Conservation (phyloP, 2,888 invertebrate genomes). For the Platynereis dumerilii region DNA sequence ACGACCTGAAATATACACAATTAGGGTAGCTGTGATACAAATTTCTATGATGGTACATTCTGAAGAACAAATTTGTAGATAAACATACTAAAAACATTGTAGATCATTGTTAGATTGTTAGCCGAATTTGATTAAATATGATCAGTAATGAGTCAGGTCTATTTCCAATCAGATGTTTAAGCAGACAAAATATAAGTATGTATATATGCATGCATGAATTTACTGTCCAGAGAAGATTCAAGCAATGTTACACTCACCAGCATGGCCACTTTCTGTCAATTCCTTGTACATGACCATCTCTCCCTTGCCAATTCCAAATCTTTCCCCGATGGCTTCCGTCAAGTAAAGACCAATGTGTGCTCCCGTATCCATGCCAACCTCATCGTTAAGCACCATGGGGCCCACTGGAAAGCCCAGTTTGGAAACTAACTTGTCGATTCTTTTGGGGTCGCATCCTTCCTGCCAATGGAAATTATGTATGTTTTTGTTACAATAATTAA, state of each 20-base stretch:
- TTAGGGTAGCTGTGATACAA: no score
- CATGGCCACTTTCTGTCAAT: constrained; percentile 70
- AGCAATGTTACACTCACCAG: constrained; percentile 44
- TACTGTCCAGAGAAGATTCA: no score
- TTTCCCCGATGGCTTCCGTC: no score
- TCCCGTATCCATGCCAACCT: constrained; percentile 88
- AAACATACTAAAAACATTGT: no score
- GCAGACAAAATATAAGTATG: no score
- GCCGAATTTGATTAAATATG: no score
- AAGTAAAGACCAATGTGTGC: constrained; percentile 65
- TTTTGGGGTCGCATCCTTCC: constrained; percentile 91
- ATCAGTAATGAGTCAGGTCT: no score
- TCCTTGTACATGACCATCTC: constrained; percentile 81
- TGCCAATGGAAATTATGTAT: constrained; percentile 60
- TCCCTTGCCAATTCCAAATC: constrained; percentile 73
- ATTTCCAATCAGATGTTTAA: no score
- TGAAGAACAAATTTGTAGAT: no score
- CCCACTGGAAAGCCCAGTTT: constrained; percentile 98
- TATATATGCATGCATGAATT: no score
- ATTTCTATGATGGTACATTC: no score
- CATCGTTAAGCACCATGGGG: constrained; percentile 92
- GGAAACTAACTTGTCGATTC: constrained; percentile 82
- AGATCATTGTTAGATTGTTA: no score
- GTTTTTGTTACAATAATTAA: not conserved
- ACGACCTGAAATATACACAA: constrained; percentile 71